A percentile compares a stretch with the other conserved stretches of the same genome.
These are phyloP conservation scores for Eilema caniola DNA, from an alignment of 2,888 invertebrate genomes.

Conservation along the genomic window DNA sequence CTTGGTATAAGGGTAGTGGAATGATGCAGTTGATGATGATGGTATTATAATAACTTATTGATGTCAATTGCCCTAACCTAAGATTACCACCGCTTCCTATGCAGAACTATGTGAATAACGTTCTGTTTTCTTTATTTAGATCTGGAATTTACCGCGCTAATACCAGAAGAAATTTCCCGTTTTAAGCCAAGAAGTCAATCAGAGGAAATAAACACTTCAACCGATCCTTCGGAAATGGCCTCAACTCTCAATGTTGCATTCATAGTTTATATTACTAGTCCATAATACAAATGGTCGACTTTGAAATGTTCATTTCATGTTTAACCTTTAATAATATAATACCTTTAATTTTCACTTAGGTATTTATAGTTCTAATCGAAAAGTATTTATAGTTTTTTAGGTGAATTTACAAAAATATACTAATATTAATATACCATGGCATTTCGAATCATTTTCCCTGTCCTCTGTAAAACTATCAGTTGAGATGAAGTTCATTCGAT, in stretches of 20 bases:
- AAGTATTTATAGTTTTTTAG: background rate
- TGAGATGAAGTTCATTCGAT: too few relatives aligned
- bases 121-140: slow-evolving; percentile 52
- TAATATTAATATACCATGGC: background rate
- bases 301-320: too few relatives aligned
- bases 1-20: too few relatives aligned
- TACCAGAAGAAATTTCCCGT: slow-evolving; percentile 61
- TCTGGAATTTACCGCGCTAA: slow-evolving; percentile 66
- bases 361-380: background rate
- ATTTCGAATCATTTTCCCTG: background rate
- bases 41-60: too few relatives aligned
- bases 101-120: background rate
- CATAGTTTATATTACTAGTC: background rate
- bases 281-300: background rate
- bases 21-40: too few relatives aligned
- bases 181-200: slow-evolving; percentile 34
- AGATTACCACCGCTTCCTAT: too few relatives aligned
- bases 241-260: background rate
- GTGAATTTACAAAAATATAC: background rate
- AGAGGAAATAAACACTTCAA: background rate
- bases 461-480: background rate
- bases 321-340: too few relatives aligned
- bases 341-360: too few relatives aligned
- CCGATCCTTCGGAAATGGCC: background rate
- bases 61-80: too few relatives aligned